Evolutionary conservation across 2,797 vertebrate genomes (phyloP).

Genomic region (Crax fasciolata): DNA sequence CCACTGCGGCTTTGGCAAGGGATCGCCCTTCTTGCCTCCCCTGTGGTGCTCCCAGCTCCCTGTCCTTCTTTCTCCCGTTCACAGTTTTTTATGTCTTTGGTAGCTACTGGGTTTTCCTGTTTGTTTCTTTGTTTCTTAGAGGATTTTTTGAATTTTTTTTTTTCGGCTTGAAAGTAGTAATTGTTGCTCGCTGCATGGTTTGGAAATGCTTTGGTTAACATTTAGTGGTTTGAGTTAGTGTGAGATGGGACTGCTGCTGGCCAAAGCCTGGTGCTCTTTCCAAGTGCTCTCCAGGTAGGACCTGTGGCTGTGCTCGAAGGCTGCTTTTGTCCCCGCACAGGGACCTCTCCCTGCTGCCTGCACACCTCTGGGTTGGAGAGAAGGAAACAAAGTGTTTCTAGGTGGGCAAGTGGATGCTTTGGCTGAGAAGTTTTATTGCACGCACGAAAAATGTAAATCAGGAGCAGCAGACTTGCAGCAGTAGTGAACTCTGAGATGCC

Average conservation of each 20-base stretch:
- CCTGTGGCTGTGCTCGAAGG: not conserved
- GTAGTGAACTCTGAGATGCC: not conserved
- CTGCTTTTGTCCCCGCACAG: not conserved
- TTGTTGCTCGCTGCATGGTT: rapidly evolving
- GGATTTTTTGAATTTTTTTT: not conserved
- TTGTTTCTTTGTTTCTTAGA: not conserved
- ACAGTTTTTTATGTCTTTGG: not conserved
- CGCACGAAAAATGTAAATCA: not conserved
- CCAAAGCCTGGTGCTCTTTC: not conserved
- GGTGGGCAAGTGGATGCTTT: constrained; percentile 24
- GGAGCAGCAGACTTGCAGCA: not conserved
- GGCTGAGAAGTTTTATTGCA: not conserved
- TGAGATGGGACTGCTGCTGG: not conserved
- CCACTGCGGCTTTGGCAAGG: not conserved
- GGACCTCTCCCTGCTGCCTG: not conserved
- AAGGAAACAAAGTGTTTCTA: constrained; percentile 11
- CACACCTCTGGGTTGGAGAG: not conserved
- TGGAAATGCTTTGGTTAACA: not conserved
- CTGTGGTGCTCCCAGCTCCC: not conserved
- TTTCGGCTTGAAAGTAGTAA: not conserved
- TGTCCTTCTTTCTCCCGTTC: not conserved
- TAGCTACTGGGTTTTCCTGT: not conserved
- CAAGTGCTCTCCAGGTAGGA: not conserved
- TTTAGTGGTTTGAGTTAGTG: not conserved
- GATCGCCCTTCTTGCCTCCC: not conserved